Conservation (phyloP, 2,113 vertebrate species). For the Origma solitaria region DNA sequence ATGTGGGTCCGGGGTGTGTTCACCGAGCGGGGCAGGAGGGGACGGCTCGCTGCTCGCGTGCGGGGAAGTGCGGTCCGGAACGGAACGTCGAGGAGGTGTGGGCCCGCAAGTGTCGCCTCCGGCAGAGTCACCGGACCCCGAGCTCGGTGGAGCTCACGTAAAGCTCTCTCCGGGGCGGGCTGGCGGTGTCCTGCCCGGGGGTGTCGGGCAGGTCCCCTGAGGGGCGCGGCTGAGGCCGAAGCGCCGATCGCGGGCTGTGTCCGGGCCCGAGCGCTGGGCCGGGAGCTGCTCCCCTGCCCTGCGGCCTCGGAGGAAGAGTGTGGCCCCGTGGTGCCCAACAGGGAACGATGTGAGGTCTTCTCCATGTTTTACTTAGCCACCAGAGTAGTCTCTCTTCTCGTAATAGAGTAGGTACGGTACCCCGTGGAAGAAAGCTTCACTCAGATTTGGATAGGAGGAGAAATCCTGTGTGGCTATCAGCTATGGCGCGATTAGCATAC, state of each 20-base stretch:
- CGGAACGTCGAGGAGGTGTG: neutral
- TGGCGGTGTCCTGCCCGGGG: neutral
- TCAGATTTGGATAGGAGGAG: neutral
- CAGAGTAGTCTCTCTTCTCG: accelerated
- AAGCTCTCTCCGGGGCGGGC: neutral
- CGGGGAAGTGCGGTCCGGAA: too few relatives aligned
- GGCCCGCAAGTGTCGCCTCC: neutral
- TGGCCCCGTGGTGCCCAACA: accelerated
- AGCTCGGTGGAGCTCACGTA: neutral
- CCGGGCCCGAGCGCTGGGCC: neutral
- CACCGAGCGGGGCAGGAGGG: neutral
- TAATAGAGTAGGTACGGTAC: accelerated
- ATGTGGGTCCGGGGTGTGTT: neutral
- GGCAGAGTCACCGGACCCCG: neutral
- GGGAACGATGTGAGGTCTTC: accelerated
- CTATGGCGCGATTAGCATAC: accelerated
- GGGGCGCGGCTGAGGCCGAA: neutral
- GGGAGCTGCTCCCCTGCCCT: accelerated
- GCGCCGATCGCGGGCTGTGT: too few relatives aligned
- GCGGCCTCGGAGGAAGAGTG: neutral
- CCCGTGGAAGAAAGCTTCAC: accelerated
- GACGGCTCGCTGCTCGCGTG: too few relatives aligned
- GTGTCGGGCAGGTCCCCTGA: too few relatives aligned
- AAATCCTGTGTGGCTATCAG: too few relatives aligned
- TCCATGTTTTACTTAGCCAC: accelerated